Conservation (phyloP, 2,797 vertebrate species). For the Siniperca scherzeri region DNA sequence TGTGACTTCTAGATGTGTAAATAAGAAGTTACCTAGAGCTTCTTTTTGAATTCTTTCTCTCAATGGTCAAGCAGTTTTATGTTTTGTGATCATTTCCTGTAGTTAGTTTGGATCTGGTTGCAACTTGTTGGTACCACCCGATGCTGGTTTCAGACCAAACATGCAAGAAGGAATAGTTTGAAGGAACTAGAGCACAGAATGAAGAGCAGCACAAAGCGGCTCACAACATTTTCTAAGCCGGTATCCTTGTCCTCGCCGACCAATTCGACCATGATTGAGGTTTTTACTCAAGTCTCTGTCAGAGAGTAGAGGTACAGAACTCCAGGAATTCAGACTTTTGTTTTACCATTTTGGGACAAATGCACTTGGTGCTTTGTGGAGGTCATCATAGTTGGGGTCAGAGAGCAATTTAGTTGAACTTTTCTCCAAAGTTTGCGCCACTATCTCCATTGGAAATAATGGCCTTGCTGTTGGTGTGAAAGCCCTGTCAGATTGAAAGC, state of each 20-base stretch:
- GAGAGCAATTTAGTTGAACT: not conserved
- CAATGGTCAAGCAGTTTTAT: not conserved
- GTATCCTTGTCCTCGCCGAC: not conserved
- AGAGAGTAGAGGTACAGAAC: not conserved
- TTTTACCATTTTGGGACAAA: not conserved
- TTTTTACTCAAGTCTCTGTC: not conserved
- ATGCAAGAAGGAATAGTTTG: not conserved
- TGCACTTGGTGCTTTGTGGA: not conserved
- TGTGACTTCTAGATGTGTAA: not conserved
- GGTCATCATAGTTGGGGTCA: not conserved
- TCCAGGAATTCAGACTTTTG: not conserved
- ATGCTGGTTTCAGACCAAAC: not conserved
- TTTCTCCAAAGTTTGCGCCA: not conserved
- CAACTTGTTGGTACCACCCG: too few relatives aligned
- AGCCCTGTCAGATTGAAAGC: not conserved
- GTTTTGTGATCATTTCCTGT: not conserved
- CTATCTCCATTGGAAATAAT: not conserved
- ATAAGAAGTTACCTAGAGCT: too few relatives aligned
- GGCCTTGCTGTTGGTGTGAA: not conserved
- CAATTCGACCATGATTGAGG: not conserved
- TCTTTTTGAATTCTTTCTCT: not conserved
- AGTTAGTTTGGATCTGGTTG: not conserved
- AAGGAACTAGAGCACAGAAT: not conserved
- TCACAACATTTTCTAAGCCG: not conserved
- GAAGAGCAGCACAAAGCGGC: not conserved